Evolutionary conservation across 2,797 vertebrate genomes (phyloP).

Genomic region (Catostomus latipinnis): DNA sequence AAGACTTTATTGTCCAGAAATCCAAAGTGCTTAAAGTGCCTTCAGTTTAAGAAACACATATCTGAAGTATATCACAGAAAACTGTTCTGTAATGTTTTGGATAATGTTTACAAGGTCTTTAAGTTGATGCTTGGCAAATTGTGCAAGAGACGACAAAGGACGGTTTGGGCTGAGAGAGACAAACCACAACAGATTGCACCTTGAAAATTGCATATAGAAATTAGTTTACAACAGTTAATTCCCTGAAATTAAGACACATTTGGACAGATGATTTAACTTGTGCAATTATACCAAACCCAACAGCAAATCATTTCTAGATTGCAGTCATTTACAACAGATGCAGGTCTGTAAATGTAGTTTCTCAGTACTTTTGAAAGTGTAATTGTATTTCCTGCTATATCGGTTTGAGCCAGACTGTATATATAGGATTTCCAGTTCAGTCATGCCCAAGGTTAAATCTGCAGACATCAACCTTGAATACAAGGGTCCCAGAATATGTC

Average conservation of each 20-base stretch:
- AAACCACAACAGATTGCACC: background rate
- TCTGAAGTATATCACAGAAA: background rate
- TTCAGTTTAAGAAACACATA: too few relatives aligned
- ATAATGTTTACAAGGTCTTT: too few relatives aligned
- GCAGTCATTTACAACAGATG: background rate
- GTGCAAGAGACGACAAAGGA: background rate
- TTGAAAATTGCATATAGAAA: background rate
- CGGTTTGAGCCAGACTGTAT: background rate
- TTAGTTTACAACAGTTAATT: background rate
- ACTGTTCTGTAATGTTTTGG: too few relatives aligned
- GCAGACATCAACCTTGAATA: background rate
- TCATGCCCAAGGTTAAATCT: constrained; percentile 15
- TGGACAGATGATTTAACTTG: background rate
- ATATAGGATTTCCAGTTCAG: constrained; percentile 28
- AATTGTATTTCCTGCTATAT: constrained; percentile 38
- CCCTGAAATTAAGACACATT: background rate
- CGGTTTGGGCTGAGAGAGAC: background rate
- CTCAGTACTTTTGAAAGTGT: constrained; percentile 12
- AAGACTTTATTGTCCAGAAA: too few relatives aligned
- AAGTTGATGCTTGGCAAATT: background rate
- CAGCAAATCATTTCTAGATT: background rate
- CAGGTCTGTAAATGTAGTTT: constrained; percentile 13
- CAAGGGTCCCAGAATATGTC: background rate
- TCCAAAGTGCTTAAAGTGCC: too few relatives aligned
- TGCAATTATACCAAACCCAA: background rate